Conservation (phyloP, 1,140 invertebrate genomes). For the Rhizoglyphus robini region DNA sequence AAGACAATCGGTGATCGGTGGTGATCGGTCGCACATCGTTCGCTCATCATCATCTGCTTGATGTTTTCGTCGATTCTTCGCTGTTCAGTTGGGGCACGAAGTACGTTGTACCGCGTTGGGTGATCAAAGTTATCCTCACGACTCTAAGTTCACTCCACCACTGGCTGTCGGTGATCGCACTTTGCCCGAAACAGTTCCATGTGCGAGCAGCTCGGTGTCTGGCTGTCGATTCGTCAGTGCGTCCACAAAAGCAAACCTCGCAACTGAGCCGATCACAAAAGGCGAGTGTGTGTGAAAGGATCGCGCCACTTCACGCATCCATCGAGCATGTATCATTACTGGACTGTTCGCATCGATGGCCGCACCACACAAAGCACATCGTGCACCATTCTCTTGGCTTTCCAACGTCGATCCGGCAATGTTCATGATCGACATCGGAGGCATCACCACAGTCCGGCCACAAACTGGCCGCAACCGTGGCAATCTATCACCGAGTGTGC, state of each 20-base stretch:
- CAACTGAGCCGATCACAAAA: neutral
- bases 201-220: too few species aligned
- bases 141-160: too few species aligned
- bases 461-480: too few species aligned
- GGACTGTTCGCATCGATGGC: constrained; percentile 7
- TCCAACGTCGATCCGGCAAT: neutral
- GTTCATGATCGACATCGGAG: constrained; percentile 14
- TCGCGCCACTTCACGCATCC: neutral
- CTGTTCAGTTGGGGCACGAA: too few species aligned
- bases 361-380: neutral
- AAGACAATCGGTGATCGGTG: neutral
- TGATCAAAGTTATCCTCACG: neutral
- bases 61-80: neutral
- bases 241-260: neutral
- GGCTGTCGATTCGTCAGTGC: neutral
- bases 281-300: neutral
- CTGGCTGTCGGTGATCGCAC: too few species aligned
- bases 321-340: constrained; percentile 7
- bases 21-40: neutral
- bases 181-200: too few species aligned
- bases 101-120: neutral
- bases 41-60: neutral
- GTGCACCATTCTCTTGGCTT: neutral
- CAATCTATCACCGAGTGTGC: constrained; percentile 13
- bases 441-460: neutral